These are phyloP conservation scores for Halcyon senegalensis DNA, from an alignment of 2,113 vertebrate species.

Conservation along the genomic window DNA sequence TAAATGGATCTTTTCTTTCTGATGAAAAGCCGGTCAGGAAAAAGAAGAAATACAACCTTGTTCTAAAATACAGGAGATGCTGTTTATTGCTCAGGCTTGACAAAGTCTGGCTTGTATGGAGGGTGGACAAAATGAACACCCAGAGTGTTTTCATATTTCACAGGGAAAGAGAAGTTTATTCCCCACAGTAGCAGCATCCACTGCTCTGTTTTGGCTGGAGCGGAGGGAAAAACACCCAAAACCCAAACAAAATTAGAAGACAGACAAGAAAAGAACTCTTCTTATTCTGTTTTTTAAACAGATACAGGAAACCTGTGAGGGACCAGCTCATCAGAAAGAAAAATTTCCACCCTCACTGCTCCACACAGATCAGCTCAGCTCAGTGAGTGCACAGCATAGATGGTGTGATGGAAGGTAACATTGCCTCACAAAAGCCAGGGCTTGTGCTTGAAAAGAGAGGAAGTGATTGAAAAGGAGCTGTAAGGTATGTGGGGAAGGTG, in stretches of 20 bases:
- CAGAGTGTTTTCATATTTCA: neutral
- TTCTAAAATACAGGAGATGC: neutral
- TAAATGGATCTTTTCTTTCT: neutral
- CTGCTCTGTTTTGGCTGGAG: neutral
- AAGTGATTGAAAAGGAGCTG: neutral
- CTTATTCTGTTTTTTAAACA: neutral
- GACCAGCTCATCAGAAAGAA: neutral
- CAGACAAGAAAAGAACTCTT: neutral
- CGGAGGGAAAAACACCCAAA: neutral
- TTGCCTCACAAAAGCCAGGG: neutral
- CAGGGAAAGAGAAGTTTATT: neutral
- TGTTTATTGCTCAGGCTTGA: neutral
- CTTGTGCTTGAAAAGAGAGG: neutral
- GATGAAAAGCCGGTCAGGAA: neutral
- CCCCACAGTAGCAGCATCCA: neutral
- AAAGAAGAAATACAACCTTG: neutral
- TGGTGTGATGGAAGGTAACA: neutral
- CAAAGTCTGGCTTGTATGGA: neutral
- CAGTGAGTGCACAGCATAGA: rapidly evolving
- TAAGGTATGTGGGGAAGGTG: neutral
- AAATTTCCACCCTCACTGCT: neutral
- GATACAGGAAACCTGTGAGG: neutral
- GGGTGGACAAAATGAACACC: neutral
- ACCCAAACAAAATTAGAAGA: neutral
- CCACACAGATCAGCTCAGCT: neutral